Conservation (phyloP, 2,888 invertebrate genomes). For the Aromia moschata region DNA sequence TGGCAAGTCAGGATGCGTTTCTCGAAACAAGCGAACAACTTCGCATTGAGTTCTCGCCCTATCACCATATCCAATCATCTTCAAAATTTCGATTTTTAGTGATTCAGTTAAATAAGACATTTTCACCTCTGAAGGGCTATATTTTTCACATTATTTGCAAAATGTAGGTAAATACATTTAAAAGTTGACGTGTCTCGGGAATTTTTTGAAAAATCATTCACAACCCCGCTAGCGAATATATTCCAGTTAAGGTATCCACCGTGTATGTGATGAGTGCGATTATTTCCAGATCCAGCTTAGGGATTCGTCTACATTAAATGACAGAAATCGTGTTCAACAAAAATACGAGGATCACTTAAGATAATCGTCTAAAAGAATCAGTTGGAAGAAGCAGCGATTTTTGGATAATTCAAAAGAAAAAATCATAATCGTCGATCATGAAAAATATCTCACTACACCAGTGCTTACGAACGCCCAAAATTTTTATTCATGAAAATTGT, state of each 20-base stretch:
- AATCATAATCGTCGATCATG: conserved; percentile 32
- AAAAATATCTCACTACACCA: conserved; percentile 40
- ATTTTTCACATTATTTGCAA: too few relatives aligned
- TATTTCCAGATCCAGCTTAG: background rate
- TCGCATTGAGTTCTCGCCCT: too few relatives aligned
- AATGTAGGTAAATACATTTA: too few relatives aligned
- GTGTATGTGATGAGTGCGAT: background rate
- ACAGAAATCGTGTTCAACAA: background rate
- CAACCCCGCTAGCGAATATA: too few relatives aligned
- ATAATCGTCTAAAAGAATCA: conserved; percentile 13
- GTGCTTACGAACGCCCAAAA: conserved; percentile 36
- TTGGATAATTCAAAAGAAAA: conserved; percentile 16
- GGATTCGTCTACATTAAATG: background rate
- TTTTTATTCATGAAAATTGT: conserved; percentile 38
- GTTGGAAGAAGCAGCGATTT: conserved; percentile 21
- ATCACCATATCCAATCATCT: too few relatives aligned
- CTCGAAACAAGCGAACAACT: too few relatives aligned
- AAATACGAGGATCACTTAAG: background rate
- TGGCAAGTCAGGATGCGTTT: too few relatives aligned
- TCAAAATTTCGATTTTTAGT: too few relatives aligned
- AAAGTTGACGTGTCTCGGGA: too few relatives aligned
- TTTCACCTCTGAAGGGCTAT: too few relatives aligned
- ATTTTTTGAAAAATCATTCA: too few relatives aligned
- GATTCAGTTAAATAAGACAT: too few relatives aligned
- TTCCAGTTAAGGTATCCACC: background rate